Conservation (phyloP, 2,888 invertebrate species). For the Acanthococcus lagerstroemiae region DNA sequence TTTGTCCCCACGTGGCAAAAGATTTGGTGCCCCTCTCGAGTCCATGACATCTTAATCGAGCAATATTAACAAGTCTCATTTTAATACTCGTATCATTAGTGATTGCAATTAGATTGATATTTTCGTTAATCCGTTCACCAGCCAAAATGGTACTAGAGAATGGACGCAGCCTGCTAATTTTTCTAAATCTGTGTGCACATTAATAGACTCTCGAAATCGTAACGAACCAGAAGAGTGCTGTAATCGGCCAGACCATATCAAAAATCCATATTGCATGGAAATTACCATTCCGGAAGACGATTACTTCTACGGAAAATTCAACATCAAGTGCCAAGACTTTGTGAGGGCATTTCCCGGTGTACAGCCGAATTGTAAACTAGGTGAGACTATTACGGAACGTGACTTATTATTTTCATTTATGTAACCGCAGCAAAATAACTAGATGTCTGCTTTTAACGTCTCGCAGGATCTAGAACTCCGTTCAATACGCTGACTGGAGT, state of each 20-base stretch:
- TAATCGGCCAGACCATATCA: constrained; percentile 65
- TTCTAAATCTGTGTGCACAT: too few relatives aligned
- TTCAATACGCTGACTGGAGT: constrained; percentile 80
- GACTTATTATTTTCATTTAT: too few relatives aligned
- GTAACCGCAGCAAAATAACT: too few relatives aligned
- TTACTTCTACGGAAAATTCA: constrained; percentile 76
- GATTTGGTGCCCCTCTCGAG: too few relatives aligned
- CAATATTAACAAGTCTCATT: too few relatives aligned
- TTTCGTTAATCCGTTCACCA: not conserved
- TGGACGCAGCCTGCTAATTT: not conserved
- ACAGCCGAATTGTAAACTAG: constrained; percentile 76
- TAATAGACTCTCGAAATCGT: constrained; percentile 69
- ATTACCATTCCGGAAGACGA: constrained; percentile 80
- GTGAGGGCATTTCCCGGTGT: constrained; percentile 80
- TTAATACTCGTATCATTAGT: too few relatives aligned
- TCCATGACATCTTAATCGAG: too few relatives aligned
- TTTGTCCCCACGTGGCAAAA: too few relatives aligned
- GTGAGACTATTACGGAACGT: too few relatives aligned
- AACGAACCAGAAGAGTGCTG: constrained; percentile 89
- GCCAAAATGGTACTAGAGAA: not conserved
- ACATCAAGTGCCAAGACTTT: constrained; percentile 79
- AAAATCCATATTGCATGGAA: constrained; percentile 85
- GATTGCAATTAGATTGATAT: too few relatives aligned
- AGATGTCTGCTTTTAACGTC: constrained; percentile 31
- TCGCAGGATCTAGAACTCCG: constrained; percentile 64